A percentile compares a stretch with the other conserved stretches of the same genome.
These are phyloP conservation scores for Sebastes baramenuke DNA, from an alignment of 2,797 vertebrate species.

Conservation along the genomic window DNA sequence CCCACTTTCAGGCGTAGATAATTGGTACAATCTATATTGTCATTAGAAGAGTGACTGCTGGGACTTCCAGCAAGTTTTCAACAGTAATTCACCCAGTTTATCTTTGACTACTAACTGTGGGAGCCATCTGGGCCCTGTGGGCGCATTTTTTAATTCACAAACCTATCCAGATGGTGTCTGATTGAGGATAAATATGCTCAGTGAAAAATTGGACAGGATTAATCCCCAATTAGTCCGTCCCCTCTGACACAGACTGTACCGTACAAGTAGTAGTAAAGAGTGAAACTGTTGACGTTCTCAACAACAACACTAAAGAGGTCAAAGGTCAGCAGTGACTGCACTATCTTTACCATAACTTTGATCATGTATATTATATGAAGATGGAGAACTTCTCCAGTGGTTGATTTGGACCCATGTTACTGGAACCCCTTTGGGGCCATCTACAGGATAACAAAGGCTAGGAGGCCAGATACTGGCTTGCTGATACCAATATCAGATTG, in stretches of 20 bases:
- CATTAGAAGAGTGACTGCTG: neutral
- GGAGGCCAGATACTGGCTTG: too few species aligned
- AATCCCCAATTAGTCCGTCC: constrained; percentile 1
- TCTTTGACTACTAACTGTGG: neutral
- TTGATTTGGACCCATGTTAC: neutral
- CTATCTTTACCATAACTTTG: neutral
- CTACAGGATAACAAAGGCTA: neutral
- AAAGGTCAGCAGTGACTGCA: neutral
- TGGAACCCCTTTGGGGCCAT: neutral
- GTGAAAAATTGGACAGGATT: constrained; percentile 4
- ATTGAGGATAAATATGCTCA: constrained; percentile 13
- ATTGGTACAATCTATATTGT: too few species aligned
- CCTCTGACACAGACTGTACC: neutral
- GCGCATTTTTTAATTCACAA: neutral
- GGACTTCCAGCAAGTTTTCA: neutral
- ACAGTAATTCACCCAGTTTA: neutral
- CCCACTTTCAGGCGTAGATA: too few species aligned
- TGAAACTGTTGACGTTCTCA: neutral
- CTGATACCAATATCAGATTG: too few species aligned
- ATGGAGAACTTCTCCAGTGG: neutral
- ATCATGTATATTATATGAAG: neutral
- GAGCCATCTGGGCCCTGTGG: constrained; percentile 36
- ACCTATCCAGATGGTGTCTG: constrained; percentile 29
- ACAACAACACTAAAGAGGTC: neutral
- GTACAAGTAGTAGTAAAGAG: neutral